Percentiles rank a stretch among this genome's conserved stretches.
Conservation (phyloP, 2,113 vertebrate genomes). For the Rhabdornis inornatus region DNA sequence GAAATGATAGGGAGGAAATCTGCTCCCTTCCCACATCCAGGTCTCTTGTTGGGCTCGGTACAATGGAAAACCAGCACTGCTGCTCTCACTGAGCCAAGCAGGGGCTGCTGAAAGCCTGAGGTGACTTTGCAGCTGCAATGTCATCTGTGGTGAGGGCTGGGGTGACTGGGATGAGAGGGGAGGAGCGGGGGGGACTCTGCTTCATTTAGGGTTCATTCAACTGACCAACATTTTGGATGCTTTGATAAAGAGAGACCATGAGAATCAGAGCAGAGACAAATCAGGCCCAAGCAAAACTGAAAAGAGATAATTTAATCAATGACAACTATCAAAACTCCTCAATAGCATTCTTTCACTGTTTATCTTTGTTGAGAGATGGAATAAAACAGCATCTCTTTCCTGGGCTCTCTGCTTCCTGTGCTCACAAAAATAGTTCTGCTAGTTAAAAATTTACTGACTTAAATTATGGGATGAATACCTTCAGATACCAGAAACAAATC, state of each 20-base stretch:
- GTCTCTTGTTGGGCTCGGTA: not conserved
- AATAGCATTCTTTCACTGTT: fast-evolving
- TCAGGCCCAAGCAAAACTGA: not conserved
- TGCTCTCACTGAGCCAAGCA: not conserved
- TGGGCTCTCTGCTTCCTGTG: not conserved
- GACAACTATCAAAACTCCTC: not conserved
- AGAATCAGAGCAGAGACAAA: not conserved
- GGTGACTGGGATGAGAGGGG: not conserved
- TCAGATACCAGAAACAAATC: not conserved
- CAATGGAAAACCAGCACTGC: not conserved
- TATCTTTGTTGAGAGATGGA: not conserved
- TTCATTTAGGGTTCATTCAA: not conserved
- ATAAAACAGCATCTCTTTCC: not conserved
- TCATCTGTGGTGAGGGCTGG: not conserved
- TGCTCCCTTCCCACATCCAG: not conserved
- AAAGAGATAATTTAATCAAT: not conserved
- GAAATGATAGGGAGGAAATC: slow-evolving; percentile 51
- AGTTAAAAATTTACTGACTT: not conserved
- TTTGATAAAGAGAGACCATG: not conserved
- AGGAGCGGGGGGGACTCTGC: not conserved
- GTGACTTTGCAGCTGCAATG: slow-evolving; percentile 2
- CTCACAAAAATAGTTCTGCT: not conserved
- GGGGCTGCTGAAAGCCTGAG: not conserved
- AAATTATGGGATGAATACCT: not conserved
- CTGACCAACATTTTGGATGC: not conserved